Evolutionary conservation across 1,140 invertebrate species (phyloP), one percentile per base, ranked within the genome.

Genomic region (Antheraea mylitta): DNA sequence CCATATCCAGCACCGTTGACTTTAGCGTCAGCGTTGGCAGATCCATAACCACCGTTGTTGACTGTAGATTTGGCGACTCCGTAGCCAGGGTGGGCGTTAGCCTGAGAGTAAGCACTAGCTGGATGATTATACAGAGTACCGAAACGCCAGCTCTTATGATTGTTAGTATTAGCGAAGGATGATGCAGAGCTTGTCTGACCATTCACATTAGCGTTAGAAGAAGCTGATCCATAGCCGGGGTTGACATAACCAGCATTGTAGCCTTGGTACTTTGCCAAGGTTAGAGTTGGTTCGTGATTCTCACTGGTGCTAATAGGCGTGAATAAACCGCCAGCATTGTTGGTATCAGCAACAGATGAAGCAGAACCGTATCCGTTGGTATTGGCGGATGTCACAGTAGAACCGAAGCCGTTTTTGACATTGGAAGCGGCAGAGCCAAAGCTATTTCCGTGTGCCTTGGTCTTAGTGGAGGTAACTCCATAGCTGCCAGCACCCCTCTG

Each of bases 91-190:
- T 66, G 65, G 16, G 13, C 38, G 58, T 48, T 59, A 70, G 61
- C 85, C 68, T 53, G 60, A 7, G 30, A 61, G 60, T 22, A 13
- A 71, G 82, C 84, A 22, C 71, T 70, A n/a, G 68, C 61, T n/a
- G 78, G 78, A 16, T 58, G 58, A 18, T 79, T 75, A 67, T 85
- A 89, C 3, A 73, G 58, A 8, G 82, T 87, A 36, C 86, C 86
- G 72, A 90, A 86, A 42, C 77, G 80, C 87, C 87, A 90, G 58
- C 69, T 67, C 67, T 81, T 79, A 58, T 78, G 71, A 36, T 80
- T 75, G 11, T 58, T 58, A 16, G 78, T 67, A 58, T 82, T 85
- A 62, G 77, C 79, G n/a, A 74, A 74, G 18, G 71, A 69, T 58
- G 69, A 73, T 11, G 64, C 75, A 38, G 72, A 58, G 19, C 69